Conservation (phyloP, 2,888 invertebrate species). For the Rambutsinella grinnellia region DNA sequence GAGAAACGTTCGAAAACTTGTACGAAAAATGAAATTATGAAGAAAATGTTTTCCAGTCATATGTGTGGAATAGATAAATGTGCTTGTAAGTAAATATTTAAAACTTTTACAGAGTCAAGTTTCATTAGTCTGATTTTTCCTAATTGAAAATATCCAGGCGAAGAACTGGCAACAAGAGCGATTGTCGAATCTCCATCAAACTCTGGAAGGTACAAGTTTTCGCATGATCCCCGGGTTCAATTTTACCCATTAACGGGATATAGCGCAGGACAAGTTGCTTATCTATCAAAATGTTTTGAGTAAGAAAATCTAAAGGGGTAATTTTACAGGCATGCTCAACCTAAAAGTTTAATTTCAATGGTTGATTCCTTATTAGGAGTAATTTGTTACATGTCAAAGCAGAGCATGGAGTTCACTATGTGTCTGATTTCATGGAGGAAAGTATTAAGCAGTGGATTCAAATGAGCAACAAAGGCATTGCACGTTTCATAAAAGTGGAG, state of each 20-base stretch:
- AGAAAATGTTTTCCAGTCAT: slow-evolving; percentile 54
- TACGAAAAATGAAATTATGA: slow-evolving; percentile 75
- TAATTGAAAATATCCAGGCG: too few species aligned
- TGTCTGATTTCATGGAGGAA: slow-evolving; percentile 41
- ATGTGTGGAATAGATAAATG: slow-evolving; percentile 55
- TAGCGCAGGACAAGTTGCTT: slow-evolving; percentile 54
- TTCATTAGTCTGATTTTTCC: too few species aligned
- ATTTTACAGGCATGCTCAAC: neutral
- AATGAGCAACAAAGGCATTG: neutral
- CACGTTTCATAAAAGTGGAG: neutral
- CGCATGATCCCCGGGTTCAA: slow-evolving; percentile 63
- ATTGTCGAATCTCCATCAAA: slow-evolving; percentile 48
- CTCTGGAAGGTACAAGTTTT: slow-evolving; percentile 55
- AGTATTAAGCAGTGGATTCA: slow-evolving; percentile 59
- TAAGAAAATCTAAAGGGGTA: slow-evolving; percentile 2
- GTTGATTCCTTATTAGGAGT: slow-evolving; percentile 42
- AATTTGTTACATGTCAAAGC: slow-evolving; percentile 61
- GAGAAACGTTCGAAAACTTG: slow-evolving; percentile 78
- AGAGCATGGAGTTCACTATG: slow-evolving; percentile 53
- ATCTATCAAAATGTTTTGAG: slow-evolving; percentile 56
- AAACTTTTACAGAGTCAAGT: too few species aligned
- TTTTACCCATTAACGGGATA: slow-evolving; percentile 58
- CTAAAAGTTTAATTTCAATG: neutral
- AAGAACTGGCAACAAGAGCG: too few species aligned
- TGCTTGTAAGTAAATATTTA: too few species aligned